Evolutionary conservation across 53 echinoderm and acorn worm genomes (phyloP).

Genomic region (Zoroaster sp.): DNA sequence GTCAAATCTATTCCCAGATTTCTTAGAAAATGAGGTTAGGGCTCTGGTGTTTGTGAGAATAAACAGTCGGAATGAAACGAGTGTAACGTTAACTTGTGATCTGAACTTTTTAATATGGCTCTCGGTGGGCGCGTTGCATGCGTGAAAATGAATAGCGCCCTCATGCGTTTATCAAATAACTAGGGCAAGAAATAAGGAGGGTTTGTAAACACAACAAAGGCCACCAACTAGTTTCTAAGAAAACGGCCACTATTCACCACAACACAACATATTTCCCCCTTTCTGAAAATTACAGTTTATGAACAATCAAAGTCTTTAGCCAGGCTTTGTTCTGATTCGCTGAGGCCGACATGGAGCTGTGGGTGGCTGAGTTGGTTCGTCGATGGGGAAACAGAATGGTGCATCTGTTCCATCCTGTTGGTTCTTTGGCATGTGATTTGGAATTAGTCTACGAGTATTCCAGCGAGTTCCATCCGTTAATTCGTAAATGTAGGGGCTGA

Average conservation of each 20-base stretch:
- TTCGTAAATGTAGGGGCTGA: conserved; percentile 26
- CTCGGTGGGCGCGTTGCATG: too few relatives aligned
- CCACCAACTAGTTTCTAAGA: too few relatives aligned
- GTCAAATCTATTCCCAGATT: too few relatives aligned
- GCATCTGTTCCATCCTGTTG: neutral
- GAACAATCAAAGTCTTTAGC: neutral
- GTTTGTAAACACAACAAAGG: conserved; percentile 2
- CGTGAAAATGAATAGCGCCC: too few relatives aligned
- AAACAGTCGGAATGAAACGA: too few relatives aligned
- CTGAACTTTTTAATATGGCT: too few relatives aligned
- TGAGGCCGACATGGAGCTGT: neutral
- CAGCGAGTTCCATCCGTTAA: conserved; percentile 53
- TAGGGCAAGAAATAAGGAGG: neutral
- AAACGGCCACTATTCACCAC: too few relatives aligned
- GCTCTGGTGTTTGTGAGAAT: too few relatives aligned
- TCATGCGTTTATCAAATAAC: too few relatives aligned
- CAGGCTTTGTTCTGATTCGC: neutral
- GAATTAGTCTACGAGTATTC: conserved; percentile 54
- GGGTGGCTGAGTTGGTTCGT: neutral
- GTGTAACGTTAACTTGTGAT: too few relatives aligned
- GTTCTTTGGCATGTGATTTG: neutral
- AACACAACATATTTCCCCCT: conserved; percentile 16
- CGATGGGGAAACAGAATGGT: neutral
- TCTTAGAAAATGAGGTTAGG: too few relatives aligned
- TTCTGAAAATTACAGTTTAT: neutral